Base-by-base conservation (phyloP, 2,888 invertebrate genomes). In the Stenchaetothrips biformis region DNA sequence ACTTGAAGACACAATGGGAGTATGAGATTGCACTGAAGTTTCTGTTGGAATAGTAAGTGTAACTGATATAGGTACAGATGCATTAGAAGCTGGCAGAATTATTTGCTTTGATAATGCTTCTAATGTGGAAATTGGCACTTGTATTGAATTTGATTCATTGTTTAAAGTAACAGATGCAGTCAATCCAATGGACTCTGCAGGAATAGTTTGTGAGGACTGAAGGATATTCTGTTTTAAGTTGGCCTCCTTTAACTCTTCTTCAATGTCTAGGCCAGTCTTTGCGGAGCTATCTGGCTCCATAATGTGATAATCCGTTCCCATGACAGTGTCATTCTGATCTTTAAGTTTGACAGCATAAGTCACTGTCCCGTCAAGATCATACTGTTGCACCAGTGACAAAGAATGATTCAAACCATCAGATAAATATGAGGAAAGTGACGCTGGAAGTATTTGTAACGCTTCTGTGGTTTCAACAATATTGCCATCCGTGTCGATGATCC, bases 71-170 rank as follows among this genome's bases (percentile, higher is more conserved):
- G 67, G 67, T 7, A 74, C 67, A 25, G 67, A 74, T 11, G 67
- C 25, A 74, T 25, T 74, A 9, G 67, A 25, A 7, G 25, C 67
- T 25, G 67, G 67, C 3, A 74, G 25, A 7, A 74, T 21, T 25
- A 74, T 74, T 74, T 74, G 67, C 25, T 74, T 74, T 7, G 67
- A 74, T 25, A 74, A 74, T 21, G 67, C 67, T 74, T 74, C 67
- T 25, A 74, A 21, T 25, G 67, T 74, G 21, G 67, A 74, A 11
- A 74, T 74, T 74, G 67, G 67, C 7, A 74, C 25, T 25, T 74
- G 67, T 7, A 74, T 74, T 25, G 67, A 0, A 74, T 21, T 74
- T 21, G 67, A 25, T 2, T 74, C 25, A 74, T 11, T 74, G 11
- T 74, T 74, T 8, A 74, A 21, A 7, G 67, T 11, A 74, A 74